Conservation (phyloP, 2,888 invertebrate species). For the Acleris literana region DNA sequence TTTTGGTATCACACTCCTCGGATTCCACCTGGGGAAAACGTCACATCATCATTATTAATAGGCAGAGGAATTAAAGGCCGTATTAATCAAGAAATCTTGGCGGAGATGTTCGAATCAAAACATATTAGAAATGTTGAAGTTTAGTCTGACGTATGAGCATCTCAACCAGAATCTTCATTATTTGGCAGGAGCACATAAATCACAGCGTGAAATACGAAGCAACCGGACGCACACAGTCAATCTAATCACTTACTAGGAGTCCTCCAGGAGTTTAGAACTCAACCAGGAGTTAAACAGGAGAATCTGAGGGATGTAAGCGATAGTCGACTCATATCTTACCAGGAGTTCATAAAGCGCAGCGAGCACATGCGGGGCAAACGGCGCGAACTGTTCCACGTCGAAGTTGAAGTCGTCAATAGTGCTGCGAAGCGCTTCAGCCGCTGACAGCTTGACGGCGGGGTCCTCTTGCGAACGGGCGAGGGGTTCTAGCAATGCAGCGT, state of each 20-base stretch:
- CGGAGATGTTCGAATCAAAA: too few relatives aligned
- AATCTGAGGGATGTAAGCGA: too few relatives aligned
- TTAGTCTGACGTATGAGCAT: too few relatives aligned
- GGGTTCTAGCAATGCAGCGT: constrained; percentile 89
- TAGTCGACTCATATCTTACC: constrained; percentile 63
- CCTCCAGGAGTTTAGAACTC: too few relatives aligned
- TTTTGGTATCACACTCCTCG: constrained; percentile 96
- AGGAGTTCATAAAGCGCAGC: constrained; percentile 91
- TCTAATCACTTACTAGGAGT: not conserved
- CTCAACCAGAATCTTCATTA: too few relatives aligned
- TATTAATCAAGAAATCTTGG: too few relatives aligned
- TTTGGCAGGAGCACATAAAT: too few relatives aligned
- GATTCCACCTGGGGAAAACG: constrained; percentile 87
- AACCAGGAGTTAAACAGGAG: too few relatives aligned
- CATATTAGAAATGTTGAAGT: too few relatives aligned
- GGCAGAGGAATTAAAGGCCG: too few relatives aligned
- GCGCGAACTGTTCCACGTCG: constrained; percentile 92
- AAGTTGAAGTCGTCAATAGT: constrained; percentile 97
- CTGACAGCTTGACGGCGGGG: constrained; percentile 93
- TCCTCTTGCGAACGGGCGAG: constrained; percentile 87
- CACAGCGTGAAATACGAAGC: too few relatives aligned
- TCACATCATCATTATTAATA: not conserved
- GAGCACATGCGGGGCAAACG: constrained; percentile 91
- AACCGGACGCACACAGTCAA: too few relatives aligned
- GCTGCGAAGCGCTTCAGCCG: constrained; percentile 91